These are phyloP conservation scores for Netelia inedita DNA, from an alignment of 2,888 invertebrate genomes.

Conservation along the genomic window DNA sequence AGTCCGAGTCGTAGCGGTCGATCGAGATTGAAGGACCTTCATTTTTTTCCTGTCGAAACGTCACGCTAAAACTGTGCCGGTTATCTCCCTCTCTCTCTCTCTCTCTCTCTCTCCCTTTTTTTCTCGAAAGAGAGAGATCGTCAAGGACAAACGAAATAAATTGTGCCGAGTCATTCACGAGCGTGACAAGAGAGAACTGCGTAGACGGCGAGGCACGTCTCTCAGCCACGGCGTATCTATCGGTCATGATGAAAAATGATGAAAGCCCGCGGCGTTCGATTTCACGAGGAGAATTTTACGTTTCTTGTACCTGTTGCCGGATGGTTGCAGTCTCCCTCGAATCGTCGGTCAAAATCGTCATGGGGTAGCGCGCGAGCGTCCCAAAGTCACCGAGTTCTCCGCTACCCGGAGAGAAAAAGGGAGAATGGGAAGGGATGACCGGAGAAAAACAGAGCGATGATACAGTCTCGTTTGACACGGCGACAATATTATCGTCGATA, in stretches of 20 bases:
- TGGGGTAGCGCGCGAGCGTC: conserved; percentile 41
- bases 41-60: conserved; percentile 13
- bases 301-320: conserved; percentile 42
- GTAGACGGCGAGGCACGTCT: conserved; percentile 17
- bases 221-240: conserved; percentile 16
- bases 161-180: conserved; percentile 55
- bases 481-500: conserved; percentile 74
- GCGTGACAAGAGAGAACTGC: conserved; percentile 31
- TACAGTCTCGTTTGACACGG: conserved; percentile 68
- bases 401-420: conserved; percentile 1
- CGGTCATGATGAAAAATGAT: conserved; percentile 64
- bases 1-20: neutral
- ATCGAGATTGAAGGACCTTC: conserved; percentile 23
- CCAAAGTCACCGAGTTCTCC: conserved; percentile 18
- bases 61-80: conserved; percentile 9
- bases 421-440: neutral
- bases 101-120: neutral
- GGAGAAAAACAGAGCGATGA: conserved; percentile 40
- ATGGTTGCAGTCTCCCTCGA: conserved; percentile 20
- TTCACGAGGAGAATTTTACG: conserved; percentile 41
- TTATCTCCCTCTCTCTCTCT: conserved; percentile 12
- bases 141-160: conserved; percentile 57
- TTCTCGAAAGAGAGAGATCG: neutral
- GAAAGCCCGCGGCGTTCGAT: conserved; percentile 44
- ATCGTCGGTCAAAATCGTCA: conserved; percentile 62